A percentile compares a stretch with the other conserved stretches of the same genome.
Evolutionary conservation across 2,888 invertebrate species (phyloP).

Genomic region (Dryococelus australis): DNA sequence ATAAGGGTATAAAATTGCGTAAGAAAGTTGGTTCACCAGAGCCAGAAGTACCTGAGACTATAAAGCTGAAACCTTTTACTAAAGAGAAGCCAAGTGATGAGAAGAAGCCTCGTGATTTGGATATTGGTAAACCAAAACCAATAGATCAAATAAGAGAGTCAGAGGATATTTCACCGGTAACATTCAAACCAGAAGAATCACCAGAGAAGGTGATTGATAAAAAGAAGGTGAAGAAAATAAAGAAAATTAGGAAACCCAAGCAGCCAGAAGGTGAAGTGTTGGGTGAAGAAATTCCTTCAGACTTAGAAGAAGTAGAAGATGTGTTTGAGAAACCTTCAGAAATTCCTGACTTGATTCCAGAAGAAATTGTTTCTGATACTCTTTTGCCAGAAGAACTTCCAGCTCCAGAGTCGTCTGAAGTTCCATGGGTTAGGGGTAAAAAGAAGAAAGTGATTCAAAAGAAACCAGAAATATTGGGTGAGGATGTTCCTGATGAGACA

Average conservation of each 20-base stretch:
- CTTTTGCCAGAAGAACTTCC: neutral
- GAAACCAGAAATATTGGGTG: neutral
- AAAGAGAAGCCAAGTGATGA: conserved; percentile 27
- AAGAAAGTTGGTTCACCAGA: conserved; percentile 54
- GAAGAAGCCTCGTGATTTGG: conserved; percentile 12
- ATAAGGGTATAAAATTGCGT: conserved; percentile 43
- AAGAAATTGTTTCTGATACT: neutral
- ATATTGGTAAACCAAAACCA: conserved; percentile 35
- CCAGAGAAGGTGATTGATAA: conserved; percentile 23
- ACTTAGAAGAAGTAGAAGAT: neutral
- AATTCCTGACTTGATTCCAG: neutral
- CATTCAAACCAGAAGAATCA: conserved; percentile 32
- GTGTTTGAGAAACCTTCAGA: neutral
- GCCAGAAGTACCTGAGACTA: conserved; percentile 52
- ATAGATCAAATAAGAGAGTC: conserved; percentile 37
- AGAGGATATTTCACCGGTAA: neutral
- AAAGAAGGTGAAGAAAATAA: conserved; percentile 28
- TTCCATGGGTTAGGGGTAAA: neutral
- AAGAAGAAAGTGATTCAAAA: neutral
- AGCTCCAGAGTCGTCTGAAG: neutral
- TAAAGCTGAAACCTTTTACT: conserved; percentile 49
- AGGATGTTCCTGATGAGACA: conserved; percentile 49
- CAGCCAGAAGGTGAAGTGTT: neutral
- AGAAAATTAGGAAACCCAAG: conserved; percentile 50
- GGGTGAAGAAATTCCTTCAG: neutral